Percentiles rank a stretch among this genome's conserved stretches.
Conservation (phyloP, 2,113 vertebrate genomes). For the Ptilorrhoa leucosticta region DNA sequence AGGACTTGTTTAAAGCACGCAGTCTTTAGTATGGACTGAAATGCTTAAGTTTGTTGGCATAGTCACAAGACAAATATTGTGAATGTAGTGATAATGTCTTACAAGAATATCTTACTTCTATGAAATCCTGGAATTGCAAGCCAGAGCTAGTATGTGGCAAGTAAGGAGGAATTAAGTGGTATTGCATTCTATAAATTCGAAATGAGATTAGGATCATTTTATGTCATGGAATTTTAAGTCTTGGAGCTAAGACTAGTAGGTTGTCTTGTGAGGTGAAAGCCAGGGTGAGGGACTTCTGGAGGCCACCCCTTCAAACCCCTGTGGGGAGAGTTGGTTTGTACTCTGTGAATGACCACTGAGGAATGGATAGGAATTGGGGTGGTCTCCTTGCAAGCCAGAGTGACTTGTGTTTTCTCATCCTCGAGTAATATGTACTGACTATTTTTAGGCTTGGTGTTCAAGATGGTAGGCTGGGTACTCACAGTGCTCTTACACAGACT, state of each 20-base stretch:
- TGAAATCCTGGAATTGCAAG: neutral
- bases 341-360: accelerated
- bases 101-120: neutral
- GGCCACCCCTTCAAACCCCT: neutral
- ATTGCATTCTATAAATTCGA: neutral
- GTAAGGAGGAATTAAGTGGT: neutral
- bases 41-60: neutral
- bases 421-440: neutral
- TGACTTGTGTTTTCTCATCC: neutral
- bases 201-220: neutral
- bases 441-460: neutral
- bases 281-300: neutral
- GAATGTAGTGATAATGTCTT: neutral
- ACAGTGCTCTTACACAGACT: accelerated
- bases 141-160: neutral
- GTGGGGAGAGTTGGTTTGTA: neutral
- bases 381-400: neutral
- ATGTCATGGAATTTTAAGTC: neutral
- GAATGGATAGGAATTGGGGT: neutral
- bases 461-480: neutral
- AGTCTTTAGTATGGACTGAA: neutral
- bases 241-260: neutral
- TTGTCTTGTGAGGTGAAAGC: neutral
- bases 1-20: neutral
- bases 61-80: neutral